Base-by-base conservation (phyloP, 2,113 vertebrate species). In the Hippocampus guttulatus region DNA sequence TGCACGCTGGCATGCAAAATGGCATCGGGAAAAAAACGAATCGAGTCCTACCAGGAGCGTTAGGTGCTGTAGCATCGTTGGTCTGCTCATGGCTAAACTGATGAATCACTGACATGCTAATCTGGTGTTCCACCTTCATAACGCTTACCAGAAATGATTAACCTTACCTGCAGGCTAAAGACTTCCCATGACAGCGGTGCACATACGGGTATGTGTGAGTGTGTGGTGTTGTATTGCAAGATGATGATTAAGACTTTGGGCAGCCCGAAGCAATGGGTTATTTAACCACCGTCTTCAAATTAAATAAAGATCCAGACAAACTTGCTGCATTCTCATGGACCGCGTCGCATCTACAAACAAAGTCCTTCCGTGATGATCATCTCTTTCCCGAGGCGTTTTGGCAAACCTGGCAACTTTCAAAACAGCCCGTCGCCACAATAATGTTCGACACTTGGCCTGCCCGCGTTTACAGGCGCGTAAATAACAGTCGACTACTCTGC, bases 1-100 rank as follows among this genome's bases (percentile, higher is more conserved):
- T 47, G 45, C 5, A 47, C 3, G 45, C 12, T 15, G 1, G 2
- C 11, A 47, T 23, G 8, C 1, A 23, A n/a, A 55, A 55, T 23
- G 16, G 8, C 21, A n/a, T 54, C n/a, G 11, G 2, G 8, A 10
- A n/a, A 20, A 63, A 20, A 40, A 11, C 2, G 3, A 57, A 64
- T 14, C 55, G 20, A 15, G 2, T 78, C 83, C n/a, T 75, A 91
- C 88, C 81, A 91, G 81, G 33, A 80, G 69, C 14, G 9, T 20
- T 4, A 89, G n/a, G 10, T 83, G 27, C 27, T 73, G 72, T 8
- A 68, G 33, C 88, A 91, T 91, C 1, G 77, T 49, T 62, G 57
- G 33, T 7, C 3, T 40, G 12, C 21, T 63, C 23, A 30, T 71
- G 43, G 49, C 1, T 70, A 55, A 66, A 64, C 55, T 66, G 61